Evolutionary conservation across 2,888 invertebrate species (phyloP).

Genomic region (Eurytoma californica): DNA sequence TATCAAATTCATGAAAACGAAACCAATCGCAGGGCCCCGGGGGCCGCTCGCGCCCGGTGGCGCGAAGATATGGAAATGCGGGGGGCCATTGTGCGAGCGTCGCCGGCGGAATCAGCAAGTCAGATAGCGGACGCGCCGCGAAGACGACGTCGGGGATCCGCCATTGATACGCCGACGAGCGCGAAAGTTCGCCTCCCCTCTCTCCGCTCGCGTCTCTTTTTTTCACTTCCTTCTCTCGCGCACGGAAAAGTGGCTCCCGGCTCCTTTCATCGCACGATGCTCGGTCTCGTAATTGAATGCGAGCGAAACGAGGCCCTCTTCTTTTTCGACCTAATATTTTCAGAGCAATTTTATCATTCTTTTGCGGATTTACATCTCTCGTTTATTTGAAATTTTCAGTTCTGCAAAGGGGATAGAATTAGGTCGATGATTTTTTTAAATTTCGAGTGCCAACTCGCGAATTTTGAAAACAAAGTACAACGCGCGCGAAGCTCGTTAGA

Average conservation of each 20-base stretch:
- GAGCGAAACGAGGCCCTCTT: too few species aligned
- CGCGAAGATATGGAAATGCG: constrained; percentile 54
- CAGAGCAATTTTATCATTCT: too few species aligned
- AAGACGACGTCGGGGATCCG: constrained; percentile 59
- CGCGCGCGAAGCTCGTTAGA: too few species aligned
- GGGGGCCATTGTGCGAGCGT: constrained; percentile 30
- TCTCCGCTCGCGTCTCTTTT: neutral
- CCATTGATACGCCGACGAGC: constrained; percentile 70
- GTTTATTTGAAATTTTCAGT: too few species aligned
- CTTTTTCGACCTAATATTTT: too few species aligned
- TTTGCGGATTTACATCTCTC: too few species aligned
- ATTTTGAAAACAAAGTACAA: too few species aligned
- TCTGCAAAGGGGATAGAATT: too few species aligned
- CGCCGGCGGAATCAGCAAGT: constrained; percentile 62
- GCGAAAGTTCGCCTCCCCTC: constrained; percentile 33
- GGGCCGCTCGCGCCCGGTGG: constrained; percentile 1
- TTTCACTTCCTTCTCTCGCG: neutral
- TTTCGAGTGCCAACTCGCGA: too few species aligned
- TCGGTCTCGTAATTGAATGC: too few species aligned
- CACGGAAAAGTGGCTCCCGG: neutral
- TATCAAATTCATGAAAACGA: constrained; percentile 54
- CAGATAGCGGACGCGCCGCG: constrained; percentile 59
- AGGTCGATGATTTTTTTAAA: too few species aligned
- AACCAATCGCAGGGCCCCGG: constrained; percentile 22
- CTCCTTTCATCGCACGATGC: neutral